A percentile compares a stretch with the other conserved stretches of the same genome.
phyloP scores from a whole-genome alignment of 2,797 vertebrate species.

The Triplophysa yarkandensis region DNA sequence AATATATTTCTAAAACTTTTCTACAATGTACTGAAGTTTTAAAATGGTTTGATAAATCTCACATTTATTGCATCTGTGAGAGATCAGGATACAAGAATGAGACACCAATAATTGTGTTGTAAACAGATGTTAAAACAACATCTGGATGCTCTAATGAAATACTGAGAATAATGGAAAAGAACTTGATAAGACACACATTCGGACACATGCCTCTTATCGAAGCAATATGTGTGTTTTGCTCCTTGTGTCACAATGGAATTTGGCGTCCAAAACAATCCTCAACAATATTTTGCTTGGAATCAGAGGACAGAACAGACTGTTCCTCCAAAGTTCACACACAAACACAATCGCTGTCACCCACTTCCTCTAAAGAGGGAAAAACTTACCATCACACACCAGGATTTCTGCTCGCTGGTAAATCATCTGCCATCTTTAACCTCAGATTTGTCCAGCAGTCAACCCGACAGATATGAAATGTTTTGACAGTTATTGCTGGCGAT shows the following conservation, averaged over 20 bases:
- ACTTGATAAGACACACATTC: conserved; percentile 9
- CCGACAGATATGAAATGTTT: conserved; percentile 20
- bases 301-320: conserved; percentile 50
- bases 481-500: conserved; percentile 21
- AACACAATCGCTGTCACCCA: not conserved
- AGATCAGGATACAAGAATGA: conserved; percentile 4
- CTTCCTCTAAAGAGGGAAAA: conserved; percentile 17
- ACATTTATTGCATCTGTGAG: conserved; percentile 3
- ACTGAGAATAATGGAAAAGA: conserved; percentile 21
- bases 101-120: conserved; percentile 1
- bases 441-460: conserved; percentile 20
- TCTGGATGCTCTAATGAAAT: conserved; percentile 32
- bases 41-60: not conserved
- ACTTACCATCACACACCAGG: not conserved
- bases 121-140: conserved; percentile 51
- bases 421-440: conserved; percentile 17
- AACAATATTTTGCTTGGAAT: conserved; percentile 50
- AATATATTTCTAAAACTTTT: too few relatives aligned
- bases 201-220: conserved; percentile 35
- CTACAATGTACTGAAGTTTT: not conserved
- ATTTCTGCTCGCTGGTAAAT: conserved; percentile 11
- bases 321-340: conserved; percentile 30
- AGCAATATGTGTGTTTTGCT: conserved; percentile 31
- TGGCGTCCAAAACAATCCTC: conserved; percentile 35
- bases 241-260: conserved; percentile 3